Base-by-base conservation (phyloP, 2,113 vertebrate species). In the Pachyramphus minor region DNA sequence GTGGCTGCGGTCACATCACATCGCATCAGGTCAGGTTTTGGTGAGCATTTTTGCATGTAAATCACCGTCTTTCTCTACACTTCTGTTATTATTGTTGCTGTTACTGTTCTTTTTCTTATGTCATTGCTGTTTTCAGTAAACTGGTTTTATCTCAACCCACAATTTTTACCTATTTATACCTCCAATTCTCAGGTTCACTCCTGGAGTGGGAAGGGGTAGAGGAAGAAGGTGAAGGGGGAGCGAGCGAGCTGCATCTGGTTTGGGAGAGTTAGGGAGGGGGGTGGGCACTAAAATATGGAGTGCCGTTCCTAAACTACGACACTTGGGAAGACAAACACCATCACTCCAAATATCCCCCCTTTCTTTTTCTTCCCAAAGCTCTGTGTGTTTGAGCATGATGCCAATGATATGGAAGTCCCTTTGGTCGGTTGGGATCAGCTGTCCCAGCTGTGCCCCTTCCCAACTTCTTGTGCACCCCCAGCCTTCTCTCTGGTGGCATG, bases 311-410 rank as follows among this genome's bases (percentile, higher is more conserved):
- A 35, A 49, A 73, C 17, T 9, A 35, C 11, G 25, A 18, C 7
- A 35, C 27, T 80, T 33, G 14, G 12, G 31, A 73, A 58, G 35
- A 64, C 12, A 58, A 37, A 8, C 37, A 63, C 4, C 3, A 31
- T 27, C 31, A 37, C 0, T 1, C 21, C 58, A 56, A 56, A 72
- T 0, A 0, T 12, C 22, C 3, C 8, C 10, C 25, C 9, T 27
- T 49, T 73, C 25, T 8, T 50, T 35, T 25, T 31, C 58, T 58
- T 42, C 14, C 31, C 31, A 56, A 37, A 37, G 21, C 30, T 58
- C 31, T 37, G 4, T 9, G 33, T 13, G 14, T 23, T 66, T 73
- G 31, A 37, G 27, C 12, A 20, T 25, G n/a, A 41, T 52, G 37
- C 22, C 33, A 50, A 20, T 16, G 24, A 10, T 12, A 24, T 5